Evolutionary conservation across 2,888 invertebrate species (phyloP).

Genomic region (Unio pictorum): DNA sequence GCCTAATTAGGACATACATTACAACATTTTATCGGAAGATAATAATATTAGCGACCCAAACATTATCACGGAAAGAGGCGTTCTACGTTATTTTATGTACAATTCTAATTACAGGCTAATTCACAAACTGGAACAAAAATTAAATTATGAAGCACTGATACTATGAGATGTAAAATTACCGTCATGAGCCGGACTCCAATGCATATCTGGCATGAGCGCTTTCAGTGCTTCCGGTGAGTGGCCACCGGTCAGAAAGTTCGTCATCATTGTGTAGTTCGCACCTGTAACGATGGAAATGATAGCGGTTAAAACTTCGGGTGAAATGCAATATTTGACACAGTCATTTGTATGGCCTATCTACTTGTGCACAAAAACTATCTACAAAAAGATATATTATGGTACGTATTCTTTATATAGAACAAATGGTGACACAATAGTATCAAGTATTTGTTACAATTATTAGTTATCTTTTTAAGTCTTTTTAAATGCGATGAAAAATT

Average conservation of each 20-base stretch:
- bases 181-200: slow-evolving; percentile 43
- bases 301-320: not conserved
- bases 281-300: slow-evolving; percentile 33
- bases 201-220: slow-evolving; percentile 52
- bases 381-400: too few relatives aligned
- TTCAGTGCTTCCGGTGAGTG: slow-evolving; percentile 52
- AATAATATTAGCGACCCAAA: not conserved
- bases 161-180: slow-evolving; percentile 22
- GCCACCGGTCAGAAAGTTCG: slow-evolving; percentile 42
- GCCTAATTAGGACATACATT: not conserved
- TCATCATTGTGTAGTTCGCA: slow-evolving; percentile 51
- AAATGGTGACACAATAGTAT: too few relatives aligned
- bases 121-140: not conserved
- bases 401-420: too few relatives aligned
- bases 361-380: too few relatives aligned
- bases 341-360: too few relatives aligned
- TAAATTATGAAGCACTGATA: not conserved
- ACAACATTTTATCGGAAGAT: not conserved
- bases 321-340: not conserved
- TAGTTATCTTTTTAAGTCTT: too few relatives aligned
- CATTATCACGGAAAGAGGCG: not conserved
- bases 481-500: too few relatives aligned
- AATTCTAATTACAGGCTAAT: slow-evolving; percentile 2
- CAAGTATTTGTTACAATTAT: too few relatives aligned
- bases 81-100: not conserved